Percentiles rank a stretch among this genome's conserved stretches.
Conservation (phyloP, 2,113 vertebrate genomes). For the Alexandromys fortis region DNA sequence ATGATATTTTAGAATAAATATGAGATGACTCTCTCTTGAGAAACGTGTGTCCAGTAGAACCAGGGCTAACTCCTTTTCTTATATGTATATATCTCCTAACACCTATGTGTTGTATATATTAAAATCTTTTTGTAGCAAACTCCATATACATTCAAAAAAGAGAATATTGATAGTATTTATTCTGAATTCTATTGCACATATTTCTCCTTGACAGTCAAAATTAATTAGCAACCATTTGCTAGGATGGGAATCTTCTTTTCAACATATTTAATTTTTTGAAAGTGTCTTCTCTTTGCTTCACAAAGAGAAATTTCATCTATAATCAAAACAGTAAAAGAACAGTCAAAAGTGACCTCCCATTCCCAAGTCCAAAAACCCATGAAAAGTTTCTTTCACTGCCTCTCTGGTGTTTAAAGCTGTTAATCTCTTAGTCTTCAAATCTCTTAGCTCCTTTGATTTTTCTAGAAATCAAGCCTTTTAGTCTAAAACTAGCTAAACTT, state of each 20-base stretch:
- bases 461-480: too few species aligned
- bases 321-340: too few species aligned
- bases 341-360: too few species aligned
- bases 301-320: too few species aligned
- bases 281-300: neutral
- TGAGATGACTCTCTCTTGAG: neutral
- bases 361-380: too few species aligned
- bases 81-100: neutral
- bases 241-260: neutral
- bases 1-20: neutral
- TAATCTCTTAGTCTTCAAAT: too few species aligned
- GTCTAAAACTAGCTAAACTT: too few species aligned
- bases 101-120: neutral
- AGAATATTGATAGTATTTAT: too few species aligned
- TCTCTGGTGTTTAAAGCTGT: too few species aligned
- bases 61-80: neutral
- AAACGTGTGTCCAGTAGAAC: neutral
- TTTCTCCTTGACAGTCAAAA: neutral
- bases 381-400: too few species aligned
- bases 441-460: too few species aligned
- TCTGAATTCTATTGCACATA: neutral
- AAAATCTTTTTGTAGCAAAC: neutral
- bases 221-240: neutral
- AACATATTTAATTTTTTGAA: conserved; percentile 30
- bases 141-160: neutral